A percentile compares a stretch with the other conserved stretches of the same genome.
phyloP scores from a whole-genome alignment of 2,888 invertebrate species.

The Thymelicus sylvestris region DNA sequence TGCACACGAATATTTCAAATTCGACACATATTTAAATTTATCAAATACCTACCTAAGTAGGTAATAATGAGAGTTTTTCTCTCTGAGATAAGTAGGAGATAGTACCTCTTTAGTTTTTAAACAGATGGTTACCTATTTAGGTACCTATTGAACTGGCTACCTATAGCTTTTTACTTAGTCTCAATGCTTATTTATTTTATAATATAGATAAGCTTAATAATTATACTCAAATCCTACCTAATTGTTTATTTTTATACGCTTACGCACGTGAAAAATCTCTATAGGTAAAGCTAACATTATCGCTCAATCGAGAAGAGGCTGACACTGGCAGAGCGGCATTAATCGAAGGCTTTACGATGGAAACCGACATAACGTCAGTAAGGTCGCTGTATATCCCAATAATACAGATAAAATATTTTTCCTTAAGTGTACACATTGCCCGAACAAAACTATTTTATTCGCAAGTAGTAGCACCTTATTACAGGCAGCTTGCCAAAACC shows the following conservation, averaged over 20 bases:
- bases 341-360: slow-evolving; percentile 78
- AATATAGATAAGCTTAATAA: too few species aligned
- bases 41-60: too few species aligned
- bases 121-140: too few species aligned
- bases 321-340: slow-evolving; percentile 64
- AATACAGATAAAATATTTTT: slow-evolving; percentile 28
- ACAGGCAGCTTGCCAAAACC: not conserved
- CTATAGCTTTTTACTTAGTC: too few species aligned
- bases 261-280: slow-evolving; percentile 30
- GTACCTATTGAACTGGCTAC: too few species aligned
- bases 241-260: too few species aligned
- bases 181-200: too few species aligned
- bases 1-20: slow-evolving; percentile 21
- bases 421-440: not conserved
- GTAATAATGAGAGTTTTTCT: too few species aligned
- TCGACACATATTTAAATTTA: not conserved
- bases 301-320: slow-evolving; percentile 74
- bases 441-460: not conserved
- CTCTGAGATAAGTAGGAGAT: too few species aligned
- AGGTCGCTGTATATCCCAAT: slow-evolving; percentile 30
- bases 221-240: too few species aligned
- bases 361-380: slow-evolving; percentile 64
- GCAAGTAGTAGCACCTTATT: not conserved
- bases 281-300: slow-evolving; percentile 54
- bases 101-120: too few species aligned